Evolutionary conservation across 1,140 invertebrate species (phyloP).

Genomic region (Paraescarpia echinospica): DNA sequence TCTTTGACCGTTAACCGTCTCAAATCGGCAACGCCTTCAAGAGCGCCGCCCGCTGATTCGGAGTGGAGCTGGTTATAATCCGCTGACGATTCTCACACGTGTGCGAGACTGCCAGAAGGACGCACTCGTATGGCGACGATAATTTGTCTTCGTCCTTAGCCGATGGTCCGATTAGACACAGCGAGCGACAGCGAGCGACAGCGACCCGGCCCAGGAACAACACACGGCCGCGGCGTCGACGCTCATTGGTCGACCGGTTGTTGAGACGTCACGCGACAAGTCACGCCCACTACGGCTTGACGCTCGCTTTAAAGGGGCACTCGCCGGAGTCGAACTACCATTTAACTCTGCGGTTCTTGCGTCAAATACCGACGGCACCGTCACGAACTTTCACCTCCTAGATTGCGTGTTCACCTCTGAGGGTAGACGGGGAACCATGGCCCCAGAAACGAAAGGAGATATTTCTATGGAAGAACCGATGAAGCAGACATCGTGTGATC

Average conservation of each 20-base stretch:
- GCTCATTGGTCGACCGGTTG: not conserved
- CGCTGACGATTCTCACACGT: not conserved
- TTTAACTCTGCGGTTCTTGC: not conserved
- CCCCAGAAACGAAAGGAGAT: not conserved
- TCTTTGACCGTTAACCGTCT: no score
- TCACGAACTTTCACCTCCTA: not conserved
- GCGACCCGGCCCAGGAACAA: not conserved
- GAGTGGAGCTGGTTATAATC: not conserved
- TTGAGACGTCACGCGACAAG: not conserved
- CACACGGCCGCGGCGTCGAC: not conserved
- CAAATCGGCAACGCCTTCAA: no score
- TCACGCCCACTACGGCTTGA: not conserved
- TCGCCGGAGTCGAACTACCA: not conserved
- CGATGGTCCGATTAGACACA: not conserved
- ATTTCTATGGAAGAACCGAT: not conserved
- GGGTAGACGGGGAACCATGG: not conserved
- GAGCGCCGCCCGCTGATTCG: not conserved
- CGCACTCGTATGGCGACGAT: not conserved
- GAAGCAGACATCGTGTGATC: not conserved
- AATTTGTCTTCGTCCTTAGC: not conserved
- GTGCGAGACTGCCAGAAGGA: not conserved
- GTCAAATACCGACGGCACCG: not conserved
- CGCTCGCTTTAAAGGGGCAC: not conserved
- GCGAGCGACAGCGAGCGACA: not conserved
- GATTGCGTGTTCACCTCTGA: not conserved